These are phyloP conservation scores for Bos indicus DNA, from an alignment of 2,113 vertebrate species.

Conservation along the genomic window DNA sequence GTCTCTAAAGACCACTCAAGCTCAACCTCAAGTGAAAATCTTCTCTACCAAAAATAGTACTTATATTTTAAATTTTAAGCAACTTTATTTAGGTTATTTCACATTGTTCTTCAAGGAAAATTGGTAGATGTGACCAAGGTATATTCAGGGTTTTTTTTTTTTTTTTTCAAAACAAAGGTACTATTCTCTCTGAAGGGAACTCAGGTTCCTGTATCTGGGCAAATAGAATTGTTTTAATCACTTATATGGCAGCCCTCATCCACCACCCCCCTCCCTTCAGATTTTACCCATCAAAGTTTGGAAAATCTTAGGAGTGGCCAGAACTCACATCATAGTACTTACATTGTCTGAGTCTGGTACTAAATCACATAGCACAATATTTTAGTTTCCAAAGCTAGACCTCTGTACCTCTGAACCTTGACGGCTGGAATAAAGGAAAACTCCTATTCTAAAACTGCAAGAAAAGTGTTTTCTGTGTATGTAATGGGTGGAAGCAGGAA, in stretches of 20 bases:
- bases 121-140: neutral
- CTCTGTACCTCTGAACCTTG: neutral
- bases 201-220: neutral
- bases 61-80: neutral
- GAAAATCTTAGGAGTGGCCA: neutral
- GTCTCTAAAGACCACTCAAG: neutral
- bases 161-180: neutral
- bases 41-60: neutral
- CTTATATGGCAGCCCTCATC: neutral
- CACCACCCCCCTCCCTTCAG: neutral
- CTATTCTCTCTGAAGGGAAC: neutral
- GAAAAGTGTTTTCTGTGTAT: neutral
- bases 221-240: neutral
- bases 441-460: neutral
- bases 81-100: neutral
- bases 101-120: slow-evolving; percentile 17
- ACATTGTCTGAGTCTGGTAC: neutral
- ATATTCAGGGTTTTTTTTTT: neutral
- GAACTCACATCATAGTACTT: neutral
- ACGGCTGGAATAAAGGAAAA: neutral
- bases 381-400: neutral
- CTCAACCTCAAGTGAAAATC: neutral
- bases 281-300: neutral
- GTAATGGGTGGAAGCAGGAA: neutral
- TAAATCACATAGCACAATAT: neutral